Evolutionary conservation across 2,113 vertebrate genomes (phyloP), one percentile per base, ranked within the genome.

Genomic region (Takifugu flavidus): DNA sequence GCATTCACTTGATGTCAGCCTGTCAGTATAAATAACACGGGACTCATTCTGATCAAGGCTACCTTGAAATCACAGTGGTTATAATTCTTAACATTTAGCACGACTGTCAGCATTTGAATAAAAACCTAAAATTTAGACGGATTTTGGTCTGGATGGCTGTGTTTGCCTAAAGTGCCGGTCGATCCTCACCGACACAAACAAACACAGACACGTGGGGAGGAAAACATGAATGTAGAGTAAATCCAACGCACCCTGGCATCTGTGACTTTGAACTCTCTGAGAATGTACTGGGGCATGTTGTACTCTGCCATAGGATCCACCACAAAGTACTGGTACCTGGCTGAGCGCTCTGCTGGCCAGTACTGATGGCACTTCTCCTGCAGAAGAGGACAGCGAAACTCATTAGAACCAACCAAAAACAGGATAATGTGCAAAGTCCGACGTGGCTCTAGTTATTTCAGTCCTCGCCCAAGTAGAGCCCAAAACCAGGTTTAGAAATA

Each of bases 261-360:
- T 0, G 96, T 98, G 91, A 98, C 96, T 82, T 98, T 98, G 91
- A 98, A 98, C 80, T 98, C 95, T 45, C 96, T 88, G 42, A 98
- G 92, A 75, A 98, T 98, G 72, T 98, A 98, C 89, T 98, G 96
- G 0, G 96, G 96, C 96, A 98, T 98, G 90, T 95, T 98, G 90
- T 98, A 98, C 71, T 98, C 96, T 0, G 96, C 96, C 96, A 98
- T 98, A 0, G 96, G 96, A 78, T 98, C 96, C 74, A 98, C 96
- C 57, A 98, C 96, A 0, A 98, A 98, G 87, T 98, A 98, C 83
- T 98, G 96, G 91, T 98, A 98, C 45, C 96, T 92, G 72, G 96
- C 96, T 49, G 96, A 98, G 68, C 95, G 95, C 83, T 97, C 95
- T 1, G 95, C 94, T 1, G 95, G 95, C 95, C 95, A 98, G 86